phyloP scores from a whole-genome alignment of 1,140 invertebrate genomes.

The Drosophila kurseongensis region DNA sequence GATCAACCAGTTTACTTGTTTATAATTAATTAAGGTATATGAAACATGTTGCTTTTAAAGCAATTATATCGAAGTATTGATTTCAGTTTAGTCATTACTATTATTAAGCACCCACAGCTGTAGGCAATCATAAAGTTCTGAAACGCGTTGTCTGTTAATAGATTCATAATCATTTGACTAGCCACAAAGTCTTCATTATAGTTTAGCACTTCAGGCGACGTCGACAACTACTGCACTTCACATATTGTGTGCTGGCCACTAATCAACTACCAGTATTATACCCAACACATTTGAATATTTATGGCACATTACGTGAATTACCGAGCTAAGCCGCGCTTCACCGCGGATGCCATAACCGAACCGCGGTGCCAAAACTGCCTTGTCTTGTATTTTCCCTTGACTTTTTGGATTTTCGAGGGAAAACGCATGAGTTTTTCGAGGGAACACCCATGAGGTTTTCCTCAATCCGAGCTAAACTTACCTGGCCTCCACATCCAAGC shows the following conservation, averaged over 20 bases:
- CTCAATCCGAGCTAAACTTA: slow-evolving; percentile 83
- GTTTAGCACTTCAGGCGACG: slow-evolving; percentile 35
- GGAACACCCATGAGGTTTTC: slow-evolving; percentile 18
- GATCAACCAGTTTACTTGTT: not conserved
- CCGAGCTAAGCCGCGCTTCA: slow-evolving; percentile 2
- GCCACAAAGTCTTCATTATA: slow-evolving; percentile 39
- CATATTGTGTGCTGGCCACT: slow-evolving; percentile 12
- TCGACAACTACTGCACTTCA: slow-evolving; percentile 24
- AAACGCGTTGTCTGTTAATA: slow-evolving; percentile 13
- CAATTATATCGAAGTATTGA: slow-evolving; percentile 1
- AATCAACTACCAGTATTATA: slow-evolving; percentile 22
- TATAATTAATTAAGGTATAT: not conserved
- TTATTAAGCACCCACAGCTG: slow-evolving; percentile 15
- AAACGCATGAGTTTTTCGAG: slow-evolving; percentile 10
- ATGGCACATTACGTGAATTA: slow-evolving; percentile 48
- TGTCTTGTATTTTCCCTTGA: slow-evolving; percentile 26
- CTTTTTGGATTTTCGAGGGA: slow-evolving; percentile 16
- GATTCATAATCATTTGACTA: slow-evolving; percentile 35
- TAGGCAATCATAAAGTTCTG: slow-evolving; percentile 5
- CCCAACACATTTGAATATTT: slow-evolving; percentile 51
- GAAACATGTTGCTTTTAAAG: not conserved
- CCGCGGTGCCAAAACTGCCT: slow-evolving; percentile 15
- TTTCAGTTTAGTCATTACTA: slow-evolving; percentile 5
- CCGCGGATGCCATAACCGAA: slow-evolving; percentile 31
- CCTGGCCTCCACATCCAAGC: slow-evolving; percentile 89